Base-by-base conservation (phyloP, 1,140 invertebrate species). In the Orius insidiosus region DNA sequence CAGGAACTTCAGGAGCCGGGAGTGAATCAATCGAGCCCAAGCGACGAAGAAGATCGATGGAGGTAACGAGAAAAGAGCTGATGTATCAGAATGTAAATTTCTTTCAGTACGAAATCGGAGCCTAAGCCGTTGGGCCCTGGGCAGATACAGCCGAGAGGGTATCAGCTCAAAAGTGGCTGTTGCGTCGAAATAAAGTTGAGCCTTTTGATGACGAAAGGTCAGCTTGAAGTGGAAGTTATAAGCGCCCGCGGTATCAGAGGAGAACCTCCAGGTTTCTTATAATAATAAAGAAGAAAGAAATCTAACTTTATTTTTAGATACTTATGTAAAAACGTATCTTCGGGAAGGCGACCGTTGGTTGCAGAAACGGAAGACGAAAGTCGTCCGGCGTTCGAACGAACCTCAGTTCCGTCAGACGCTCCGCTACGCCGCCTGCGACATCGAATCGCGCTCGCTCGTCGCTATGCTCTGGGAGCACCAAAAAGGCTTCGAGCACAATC, bases 261-360 rank as follows among this genome's bases (percentile, higher is more conserved):
- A 40, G 68, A 64, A 46, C 66, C 69, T 45, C 72, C 72, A 61
- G 72, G 73, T 74, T 10, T 19, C 5, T 16, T 41, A 41, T 41
- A 3, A n/a, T 18, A 15, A n/a, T n/a, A n/a, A n/a, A n/a, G n/a
- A n/a, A n/a, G n/a, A n/a, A n/a, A n/a, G n/a, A n/a, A n/a, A 11
- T 36, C 3, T 13, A 39, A 24, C 32, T n/a, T 15, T 8, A 43
- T 8, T 34, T 49, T 63, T 72, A 69, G 88, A 93, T 59, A 92
- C 87, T 3, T 95, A 94, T 64, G 86, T 93, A 40, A 94, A 94
- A 65, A 92, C 85, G 39, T 93, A 92, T 59, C 66, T 95, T 19
- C 75, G 85, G 24, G 85, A 89, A 55, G 83, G 84, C 19, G 80
- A 85, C 40, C 76, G 82, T 52, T 80, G 82, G 72, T 64, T 90